A percentile compares a stretch with the other conserved stretches of the same genome.
Conservation (phyloP, 2,888 invertebrate species). For the Dryocosmus kuriphilus region DNA sequence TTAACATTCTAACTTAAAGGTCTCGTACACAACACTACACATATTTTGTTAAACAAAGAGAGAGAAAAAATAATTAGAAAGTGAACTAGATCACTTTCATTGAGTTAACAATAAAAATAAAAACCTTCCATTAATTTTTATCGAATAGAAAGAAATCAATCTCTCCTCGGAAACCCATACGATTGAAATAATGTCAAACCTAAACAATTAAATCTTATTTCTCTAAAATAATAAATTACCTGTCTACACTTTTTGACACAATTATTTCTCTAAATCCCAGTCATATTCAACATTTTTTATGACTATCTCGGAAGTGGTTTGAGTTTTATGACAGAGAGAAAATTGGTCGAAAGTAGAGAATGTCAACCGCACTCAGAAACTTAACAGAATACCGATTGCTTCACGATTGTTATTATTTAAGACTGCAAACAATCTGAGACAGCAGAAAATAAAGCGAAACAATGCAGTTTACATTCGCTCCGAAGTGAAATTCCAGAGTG, state of each 20-base stretch:
- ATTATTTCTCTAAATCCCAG: conserved; percentile 7
- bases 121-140: not conserved
- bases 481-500: conserved; percentile 23
- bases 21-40: not conserved
- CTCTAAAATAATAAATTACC: not conserved
- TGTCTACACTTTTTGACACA: not conserved
- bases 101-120: conserved; percentile 13
- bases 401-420: not conserved
- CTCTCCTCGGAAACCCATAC: not conserved
- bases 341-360: not conserved
- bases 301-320: not conserved
- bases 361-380: conserved; percentile 6
- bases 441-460: conserved; percentile 33
- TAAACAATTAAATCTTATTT: not conserved
- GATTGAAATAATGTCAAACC: not conserved
- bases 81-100: conserved; percentile 40
- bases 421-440: conserved; percentile 18
- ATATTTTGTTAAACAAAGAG: conserved; percentile 22
- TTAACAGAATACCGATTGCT: not conserved
- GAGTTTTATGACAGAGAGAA: not conserved
- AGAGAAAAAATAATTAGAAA: conserved; percentile 34
- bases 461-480: conserved; percentile 27
- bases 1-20: not conserved
- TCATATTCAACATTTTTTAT: conserved; percentile 11
- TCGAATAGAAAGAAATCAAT: not conserved